Evolutionary conservation across 2,113 vertebrate species (phyloP), one percentile per base, ranked within the genome.

Genomic region (Dissostichus mawsoni): DNA sequence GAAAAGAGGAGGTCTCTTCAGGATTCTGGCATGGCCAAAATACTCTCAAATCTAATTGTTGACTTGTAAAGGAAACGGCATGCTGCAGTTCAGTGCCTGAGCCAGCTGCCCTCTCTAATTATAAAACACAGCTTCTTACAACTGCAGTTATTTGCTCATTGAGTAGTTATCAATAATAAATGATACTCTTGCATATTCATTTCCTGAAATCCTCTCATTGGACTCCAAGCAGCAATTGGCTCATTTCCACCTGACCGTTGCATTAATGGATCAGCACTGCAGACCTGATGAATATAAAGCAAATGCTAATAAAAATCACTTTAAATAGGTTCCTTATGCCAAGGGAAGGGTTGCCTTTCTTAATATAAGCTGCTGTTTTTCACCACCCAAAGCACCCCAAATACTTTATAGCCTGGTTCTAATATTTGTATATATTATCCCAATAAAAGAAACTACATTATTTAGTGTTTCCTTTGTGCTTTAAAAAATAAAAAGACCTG

Each of bases 261-360:
- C 74, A 80, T 87, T 3, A 16, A 62, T 66, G 6, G 75, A 71
- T 87, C 33, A 87, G 33, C 33, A 25, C 69, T 67, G 69, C 63
- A 69, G 69, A 47, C 18, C 70, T 10, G 41, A 36, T 68, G 56
- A 56, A 13, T 16, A 68, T 44, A 18, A 64, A 69, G 10, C 17
- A 76, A 16, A 23, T 4, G 23, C 18, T 55, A 10, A 59, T 53
- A 23, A 23, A 53, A 23, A 8, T 45, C 23, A 8, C 50, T 65
- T 55, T 16, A 67, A 61, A 33, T 20, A 41, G 9, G 11, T 41
- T 11, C 45, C 6, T 20, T n/a, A 9, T 45, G 51, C 17, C 8
- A 8, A 45, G 23, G 13, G 10, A 55, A 23, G n/a, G 11, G 13
- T 36, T 9, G 51, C 16, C 5, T 47, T 71, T 45, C 58, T 29